phyloP scores from a whole-genome alignment of 2,888 invertebrate species.

The Hirtodrosophila alboralis region DNA sequence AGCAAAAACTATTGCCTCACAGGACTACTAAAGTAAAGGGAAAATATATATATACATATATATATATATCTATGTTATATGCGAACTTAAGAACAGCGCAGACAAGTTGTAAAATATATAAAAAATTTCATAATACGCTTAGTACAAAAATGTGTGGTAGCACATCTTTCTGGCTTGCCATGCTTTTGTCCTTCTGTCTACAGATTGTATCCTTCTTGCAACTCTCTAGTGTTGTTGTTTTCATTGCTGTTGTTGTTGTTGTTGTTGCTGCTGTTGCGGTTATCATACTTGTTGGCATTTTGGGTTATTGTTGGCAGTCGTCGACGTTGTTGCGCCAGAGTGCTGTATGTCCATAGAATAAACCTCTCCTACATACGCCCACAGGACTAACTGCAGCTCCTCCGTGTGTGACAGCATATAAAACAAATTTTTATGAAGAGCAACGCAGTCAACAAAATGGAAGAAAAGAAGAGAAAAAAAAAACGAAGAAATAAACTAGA shows the following conservation, averaged over 20 bases:
- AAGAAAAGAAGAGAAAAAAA: slow-evolving; percentile 9
- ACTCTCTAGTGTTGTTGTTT: slow-evolving; percentile 13
- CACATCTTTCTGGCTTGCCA: slow-evolving; percentile 62
- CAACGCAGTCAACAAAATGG: slow-evolving; percentile 41
- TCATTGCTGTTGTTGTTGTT: slow-evolving; percentile 32
- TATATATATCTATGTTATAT: no score
- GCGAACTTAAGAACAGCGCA: slow-evolving; percentile 41
- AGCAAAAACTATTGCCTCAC: slow-evolving; percentile 6
- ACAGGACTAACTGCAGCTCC: slow-evolving; percentile 39
- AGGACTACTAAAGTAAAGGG: not conserved
- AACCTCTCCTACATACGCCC: slow-evolving; percentile 51
- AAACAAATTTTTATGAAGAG: slow-evolving; percentile 79
- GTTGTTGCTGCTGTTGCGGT: slow-evolving; percentile 58
- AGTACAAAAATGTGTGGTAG: slow-evolving; percentile 72
- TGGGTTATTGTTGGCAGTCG: slow-evolving; percentile 71
- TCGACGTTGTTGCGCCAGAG: slow-evolving; percentile 35
- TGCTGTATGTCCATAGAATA: slow-evolving; percentile 10
- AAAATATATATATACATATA: slow-evolving; percentile 8
- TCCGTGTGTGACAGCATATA: slow-evolving; percentile 63
- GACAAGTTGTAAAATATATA: slow-evolving; percentile 76
- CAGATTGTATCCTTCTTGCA: slow-evolving; percentile 43
- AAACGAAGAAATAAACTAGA: slow-evolving; percentile 11
- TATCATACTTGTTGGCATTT: slow-evolving; percentile 77
- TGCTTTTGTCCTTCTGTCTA: slow-evolving; percentile 35
- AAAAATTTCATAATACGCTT: slow-evolving; percentile 76